A percentile compares a stretch with the other conserved stretches of the same genome.
Conservation (phyloP, 1,140 invertebrate species). For the Pomphorhynchus laevis region DNA sequence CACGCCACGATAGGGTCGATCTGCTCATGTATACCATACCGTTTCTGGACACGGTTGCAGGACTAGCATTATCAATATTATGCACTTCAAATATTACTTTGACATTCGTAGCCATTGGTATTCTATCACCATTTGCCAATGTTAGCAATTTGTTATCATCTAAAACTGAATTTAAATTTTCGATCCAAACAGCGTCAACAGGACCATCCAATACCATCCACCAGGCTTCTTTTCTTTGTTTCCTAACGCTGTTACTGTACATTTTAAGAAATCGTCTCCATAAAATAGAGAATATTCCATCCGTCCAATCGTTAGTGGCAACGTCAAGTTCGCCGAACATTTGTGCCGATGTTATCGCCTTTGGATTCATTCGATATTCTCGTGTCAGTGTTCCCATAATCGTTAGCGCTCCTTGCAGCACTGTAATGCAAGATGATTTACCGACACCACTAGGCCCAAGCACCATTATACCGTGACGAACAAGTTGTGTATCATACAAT, state of each 20-base stretch:
- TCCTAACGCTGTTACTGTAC: slow-evolving; percentile 26
- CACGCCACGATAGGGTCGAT: slow-evolving; percentile 55
- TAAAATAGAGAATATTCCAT: slow-evolving; percentile 72
- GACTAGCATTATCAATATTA: slow-evolving; percentile 77
- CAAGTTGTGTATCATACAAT: slow-evolving; percentile 67
- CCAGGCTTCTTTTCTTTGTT: slow-evolving; percentile 17
- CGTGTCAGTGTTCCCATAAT: slow-evolving; percentile 18
- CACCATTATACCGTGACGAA: slow-evolving; percentile 77
- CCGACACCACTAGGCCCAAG: slow-evolving; percentile 63
- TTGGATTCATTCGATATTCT: slow-evolving; percentile 89
- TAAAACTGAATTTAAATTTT: slow-evolving; percentile 22
- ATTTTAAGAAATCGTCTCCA: slow-evolving; percentile 67
- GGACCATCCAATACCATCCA: slow-evolving; percentile 21
- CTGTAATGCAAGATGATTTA: slow-evolving; percentile 65
- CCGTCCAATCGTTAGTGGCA: slow-evolving; percentile 85
- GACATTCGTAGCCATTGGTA: slow-evolving; percentile 56
- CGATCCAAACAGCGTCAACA: slow-evolving; percentile 23
- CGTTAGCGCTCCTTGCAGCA: slow-evolving; percentile 35
- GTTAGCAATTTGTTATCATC: slow-evolving; percentile 33
- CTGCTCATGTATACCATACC: slow-evolving; percentile 90
- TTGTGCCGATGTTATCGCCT: slow-evolving; percentile 70
- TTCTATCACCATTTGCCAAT: slow-evolving; percentile 60
- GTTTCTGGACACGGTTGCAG: slow-evolving; percentile 64
- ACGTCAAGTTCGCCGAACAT: slow-evolving; percentile 83
- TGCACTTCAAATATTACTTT: slow-evolving; percentile 77